These are phyloP conservation scores for Sandelia bainsii DNA, from an alignment of 2,797 vertebrate genomes.

Conservation along the genomic window DNA sequence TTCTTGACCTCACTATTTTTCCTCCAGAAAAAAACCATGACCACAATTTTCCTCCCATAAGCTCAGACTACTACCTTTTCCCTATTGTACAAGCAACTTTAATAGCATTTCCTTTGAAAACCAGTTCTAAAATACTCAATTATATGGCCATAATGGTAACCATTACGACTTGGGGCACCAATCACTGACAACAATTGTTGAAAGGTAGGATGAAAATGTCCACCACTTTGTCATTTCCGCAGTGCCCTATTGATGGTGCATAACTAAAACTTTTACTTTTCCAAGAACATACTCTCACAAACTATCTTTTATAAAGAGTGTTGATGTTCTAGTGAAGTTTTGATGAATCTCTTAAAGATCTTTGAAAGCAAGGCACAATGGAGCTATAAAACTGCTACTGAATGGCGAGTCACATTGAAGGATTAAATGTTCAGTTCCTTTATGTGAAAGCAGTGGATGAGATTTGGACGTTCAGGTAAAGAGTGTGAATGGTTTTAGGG, in stretches of 20 bases:
- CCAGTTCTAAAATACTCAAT: constrained; percentile 18
- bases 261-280: constrained; percentile 4
- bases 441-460: constrained; percentile 23
- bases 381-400: constrained; percentile 38
- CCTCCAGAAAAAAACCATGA: background rate
- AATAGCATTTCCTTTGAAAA: background rate
- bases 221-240: background rate
- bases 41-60: background rate
- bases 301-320: constrained; percentile 5
- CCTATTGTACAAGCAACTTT: background rate
- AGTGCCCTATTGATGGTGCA: background rate
- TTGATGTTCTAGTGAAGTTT: background rate
- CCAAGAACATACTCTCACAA: background rate
- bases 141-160: constrained; percentile 11
- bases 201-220: constrained; percentile 4
- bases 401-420: constrained; percentile 13
- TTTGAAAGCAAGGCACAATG: constrained; percentile 35
- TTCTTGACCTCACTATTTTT: background rate
- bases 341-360: constrained; percentile 24
- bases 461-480: constrained; percentile 30
- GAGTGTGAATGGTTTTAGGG: constrained; percentile 28
- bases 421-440: constrained; percentile 17
- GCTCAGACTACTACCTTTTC: background rate
- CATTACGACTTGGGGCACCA: background rate
- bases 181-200: constrained; percentile 1